phyloP scores from a whole-genome alignment of 30 jellyfish, hydroid and myxozoan species.

The Nemopilema nomurai region DNA sequence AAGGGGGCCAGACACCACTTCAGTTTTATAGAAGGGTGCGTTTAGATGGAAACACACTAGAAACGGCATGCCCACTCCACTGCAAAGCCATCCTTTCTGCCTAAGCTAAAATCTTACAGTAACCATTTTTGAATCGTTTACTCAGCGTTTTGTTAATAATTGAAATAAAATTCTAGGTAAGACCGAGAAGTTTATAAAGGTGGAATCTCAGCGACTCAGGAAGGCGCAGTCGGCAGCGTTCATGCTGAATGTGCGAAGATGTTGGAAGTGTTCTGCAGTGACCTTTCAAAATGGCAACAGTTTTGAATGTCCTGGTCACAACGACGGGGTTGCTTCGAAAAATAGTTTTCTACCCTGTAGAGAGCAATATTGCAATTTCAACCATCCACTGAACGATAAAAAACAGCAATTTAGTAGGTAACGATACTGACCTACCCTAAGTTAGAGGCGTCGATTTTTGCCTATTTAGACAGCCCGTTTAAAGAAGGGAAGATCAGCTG shows the following conservation, averaged over 20 bases:
- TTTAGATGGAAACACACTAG: too few species aligned
- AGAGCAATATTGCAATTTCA: background rate
- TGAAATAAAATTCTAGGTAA: too few species aligned
- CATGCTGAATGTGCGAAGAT: background rate
- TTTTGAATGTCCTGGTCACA: background rate
- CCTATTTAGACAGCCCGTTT: background rate
- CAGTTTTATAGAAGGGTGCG: too few species aligned
- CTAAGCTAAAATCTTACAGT: too few species aligned
- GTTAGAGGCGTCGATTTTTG: conserved; percentile 14
- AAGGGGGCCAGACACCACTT: too few species aligned
- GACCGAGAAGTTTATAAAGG: too few species aligned
- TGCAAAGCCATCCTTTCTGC: too few species aligned
- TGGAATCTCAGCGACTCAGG: too few species aligned
- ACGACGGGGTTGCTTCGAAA: background rate
- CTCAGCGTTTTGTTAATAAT: too few species aligned
- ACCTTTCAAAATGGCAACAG: background rate
- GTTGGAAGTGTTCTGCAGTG: background rate
- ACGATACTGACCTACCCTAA: background rate
- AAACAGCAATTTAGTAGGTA: background rate
- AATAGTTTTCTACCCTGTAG: background rate
- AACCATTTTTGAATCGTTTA: too few species aligned
- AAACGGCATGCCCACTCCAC: too few species aligned
- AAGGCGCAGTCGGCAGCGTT: too few species aligned
- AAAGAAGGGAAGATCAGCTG: conserved; percentile 19
- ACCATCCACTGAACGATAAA: background rate